These are phyloP conservation scores for Atractosteus spatula DNA, from an alignment of 2,113 vertebrate species.

Conservation along the genomic window DNA sequence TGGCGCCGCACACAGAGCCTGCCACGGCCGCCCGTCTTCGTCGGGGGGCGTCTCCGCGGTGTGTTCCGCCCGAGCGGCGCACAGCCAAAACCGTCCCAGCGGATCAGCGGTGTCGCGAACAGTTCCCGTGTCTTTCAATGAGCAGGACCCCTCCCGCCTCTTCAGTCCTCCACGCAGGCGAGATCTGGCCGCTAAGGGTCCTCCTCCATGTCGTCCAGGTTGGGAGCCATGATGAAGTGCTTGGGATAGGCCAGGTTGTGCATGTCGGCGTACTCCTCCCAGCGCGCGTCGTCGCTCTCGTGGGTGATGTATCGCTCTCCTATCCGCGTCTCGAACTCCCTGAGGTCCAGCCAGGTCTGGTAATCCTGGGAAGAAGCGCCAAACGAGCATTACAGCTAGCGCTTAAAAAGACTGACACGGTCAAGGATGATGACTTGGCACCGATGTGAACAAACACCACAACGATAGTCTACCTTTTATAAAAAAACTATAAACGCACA, in stretches of 20 bases:
- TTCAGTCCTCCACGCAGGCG: slow-evolving; percentile 11
- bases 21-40: not conserved
- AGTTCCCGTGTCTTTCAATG: slow-evolving; percentile 35
- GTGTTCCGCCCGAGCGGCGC: slow-evolving; percentile 12
- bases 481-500: no score
- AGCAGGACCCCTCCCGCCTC: slow-evolving; percentile 29
- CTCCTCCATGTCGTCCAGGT: slow-evolving; percentile 96
- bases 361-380: slow-evolving; percentile 74
- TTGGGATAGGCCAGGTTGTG: slow-evolving; percentile 84
- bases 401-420: not conserved
- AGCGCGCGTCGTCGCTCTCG: slow-evolving; percentile 91
- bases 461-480: no score
- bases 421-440: no score
- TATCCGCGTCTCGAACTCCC: slow-evolving; percentile 92
- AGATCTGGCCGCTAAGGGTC: slow-evolving; percentile 73
- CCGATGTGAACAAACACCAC: no score
- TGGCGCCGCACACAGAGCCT: slow-evolving; percentile 17
- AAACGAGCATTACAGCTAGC: not conserved
- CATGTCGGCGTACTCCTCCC: slow-evolving; percentile 87
- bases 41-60: no score
- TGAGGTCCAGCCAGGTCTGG: slow-evolving; percentile 94
- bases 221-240: slow-evolving; percentile 97
- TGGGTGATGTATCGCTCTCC: slow-evolving; percentile 97
- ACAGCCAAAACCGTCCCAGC: slow-evolving; percentile 35
- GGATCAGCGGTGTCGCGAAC: slow-evolving; percentile 33